Evolutionary conservation across 2,888 invertebrate species (phyloP).

Genomic region (Mesodorylaimus sp.): DNA sequence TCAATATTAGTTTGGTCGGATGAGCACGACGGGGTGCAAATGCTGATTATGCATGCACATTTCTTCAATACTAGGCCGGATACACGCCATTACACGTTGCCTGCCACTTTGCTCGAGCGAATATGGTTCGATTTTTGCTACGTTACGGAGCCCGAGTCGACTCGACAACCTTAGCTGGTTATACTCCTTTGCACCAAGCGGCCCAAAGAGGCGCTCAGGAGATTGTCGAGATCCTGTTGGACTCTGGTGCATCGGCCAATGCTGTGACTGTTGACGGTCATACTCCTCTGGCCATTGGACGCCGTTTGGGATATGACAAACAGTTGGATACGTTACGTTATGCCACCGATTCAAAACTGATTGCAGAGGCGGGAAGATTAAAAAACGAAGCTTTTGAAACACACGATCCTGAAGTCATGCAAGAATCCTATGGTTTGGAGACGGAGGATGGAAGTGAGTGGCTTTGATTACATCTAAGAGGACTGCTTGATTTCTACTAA

Average conservation of each 20-base stretch:
- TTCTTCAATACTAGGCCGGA: conserved; percentile 48
- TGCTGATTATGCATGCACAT: no score
- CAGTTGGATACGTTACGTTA: conserved; percentile 89
- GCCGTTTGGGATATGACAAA: conserved; percentile 89
- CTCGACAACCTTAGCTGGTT: conserved; percentile 36
- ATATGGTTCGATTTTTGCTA: conserved; percentile 82
- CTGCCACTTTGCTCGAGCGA: conserved; percentile 87
- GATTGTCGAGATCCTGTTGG: conserved; percentile 76
- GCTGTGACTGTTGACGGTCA: conserved; percentile 85
- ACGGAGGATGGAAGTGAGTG: conserved; percentile 92
- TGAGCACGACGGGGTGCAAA: no score
- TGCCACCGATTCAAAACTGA: conserved; percentile 60
- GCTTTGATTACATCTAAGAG: no score
- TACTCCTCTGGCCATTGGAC: conserved; percentile 88
- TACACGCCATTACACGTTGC: conserved; percentile 99
- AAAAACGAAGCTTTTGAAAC: conserved; percentile 91
- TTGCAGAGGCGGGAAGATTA: conserved; percentile 48
- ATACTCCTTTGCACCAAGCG: conserved; percentile 87
- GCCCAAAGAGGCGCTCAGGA: conserved; percentile 96
- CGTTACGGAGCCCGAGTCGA: conserved; percentile 66
- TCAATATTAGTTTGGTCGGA: no score
- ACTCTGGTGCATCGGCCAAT: conserved; percentile 80
- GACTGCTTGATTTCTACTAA: no score
- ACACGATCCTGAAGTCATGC: conserved; percentile 95
- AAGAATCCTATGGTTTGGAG: conserved; percentile 96